Evolutionary conservation across 2,888 invertebrate genomes (phyloP).

Genomic region (Yponomeuta malinellus): DNA sequence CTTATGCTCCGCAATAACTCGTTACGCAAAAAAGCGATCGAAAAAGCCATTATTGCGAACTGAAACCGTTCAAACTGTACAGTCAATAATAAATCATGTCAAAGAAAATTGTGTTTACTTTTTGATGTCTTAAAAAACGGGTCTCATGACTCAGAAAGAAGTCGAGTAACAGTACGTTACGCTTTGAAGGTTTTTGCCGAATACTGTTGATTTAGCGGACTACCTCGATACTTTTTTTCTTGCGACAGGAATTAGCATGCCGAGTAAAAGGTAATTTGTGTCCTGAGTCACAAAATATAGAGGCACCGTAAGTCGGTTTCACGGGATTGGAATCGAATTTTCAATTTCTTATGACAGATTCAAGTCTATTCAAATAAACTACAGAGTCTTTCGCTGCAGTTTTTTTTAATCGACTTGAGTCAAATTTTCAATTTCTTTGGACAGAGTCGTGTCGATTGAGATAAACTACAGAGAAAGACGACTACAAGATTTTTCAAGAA

Average conservation of each 20-base stretch:
- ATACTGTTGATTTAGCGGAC: constrained; percentile 31
- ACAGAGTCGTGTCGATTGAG: no score
- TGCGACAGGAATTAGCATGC: constrained; percentile 48
- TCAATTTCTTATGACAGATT: no score
- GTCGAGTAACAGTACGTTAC: constrained; percentile 3
- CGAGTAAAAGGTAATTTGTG: constrained; percentile 37
- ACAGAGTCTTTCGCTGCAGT: no score
- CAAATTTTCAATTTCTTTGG: no score
- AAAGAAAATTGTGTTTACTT: background rate
- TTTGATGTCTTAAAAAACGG: background rate
- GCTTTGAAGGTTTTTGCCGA: background rate
- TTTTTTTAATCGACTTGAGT: no score
- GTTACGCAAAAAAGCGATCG: background rate
- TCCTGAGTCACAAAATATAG: constrained; percentile 27
- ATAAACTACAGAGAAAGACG: no score
- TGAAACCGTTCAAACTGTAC: background rate
- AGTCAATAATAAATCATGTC: background rate
- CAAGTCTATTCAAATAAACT: no score
- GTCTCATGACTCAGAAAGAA: background rate
- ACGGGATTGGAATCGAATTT: no score
- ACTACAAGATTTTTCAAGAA: no score
- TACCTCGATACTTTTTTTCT: constrained; percentile 41
- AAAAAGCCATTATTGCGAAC: background rate
- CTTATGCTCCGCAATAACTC: background rate
- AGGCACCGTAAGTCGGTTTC: background rate